These are phyloP conservation scores for Pyrgilauda ruficollis DNA, from an alignment of 2,113 vertebrate genomes.

Conservation along the genomic window DNA sequence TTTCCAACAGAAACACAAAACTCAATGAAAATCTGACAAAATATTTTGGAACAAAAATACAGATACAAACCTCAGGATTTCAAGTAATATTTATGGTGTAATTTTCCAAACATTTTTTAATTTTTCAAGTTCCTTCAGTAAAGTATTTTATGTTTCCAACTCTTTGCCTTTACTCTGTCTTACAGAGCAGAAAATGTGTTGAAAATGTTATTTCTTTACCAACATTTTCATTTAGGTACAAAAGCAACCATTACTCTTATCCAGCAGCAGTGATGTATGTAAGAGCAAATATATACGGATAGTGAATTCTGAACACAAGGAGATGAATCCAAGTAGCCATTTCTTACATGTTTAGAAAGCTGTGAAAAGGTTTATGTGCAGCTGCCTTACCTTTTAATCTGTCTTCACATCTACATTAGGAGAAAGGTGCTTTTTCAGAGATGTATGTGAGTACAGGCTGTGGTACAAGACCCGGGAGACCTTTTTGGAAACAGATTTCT, in stretches of 20 bases:
- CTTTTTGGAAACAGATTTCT: neutral
- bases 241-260: conserved; percentile 10
- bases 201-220: conserved; percentile 45
- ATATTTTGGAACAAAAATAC: neutral
- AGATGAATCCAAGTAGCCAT: neutral
- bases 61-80: neutral
- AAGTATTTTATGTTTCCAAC: neutral
- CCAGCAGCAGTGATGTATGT: neutral
- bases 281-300: neutral
- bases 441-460: accelerated
- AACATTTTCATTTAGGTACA: conserved; percentile 51
- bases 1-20: neutral
- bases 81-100: neutral
- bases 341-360: neutral
- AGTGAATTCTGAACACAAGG: neutral
- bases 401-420: neutral
- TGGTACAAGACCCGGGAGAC: neutral
- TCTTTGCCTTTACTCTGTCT: neutral
- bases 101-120: neutral
- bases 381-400: neutral
- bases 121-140: neutral
- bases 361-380: neutral
- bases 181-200: conserved; percentile 40
- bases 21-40: neutral
- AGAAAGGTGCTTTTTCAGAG: neutral